Conservation (phyloP, 2,888 invertebrate species). For the Leucophenga montana region DNA sequence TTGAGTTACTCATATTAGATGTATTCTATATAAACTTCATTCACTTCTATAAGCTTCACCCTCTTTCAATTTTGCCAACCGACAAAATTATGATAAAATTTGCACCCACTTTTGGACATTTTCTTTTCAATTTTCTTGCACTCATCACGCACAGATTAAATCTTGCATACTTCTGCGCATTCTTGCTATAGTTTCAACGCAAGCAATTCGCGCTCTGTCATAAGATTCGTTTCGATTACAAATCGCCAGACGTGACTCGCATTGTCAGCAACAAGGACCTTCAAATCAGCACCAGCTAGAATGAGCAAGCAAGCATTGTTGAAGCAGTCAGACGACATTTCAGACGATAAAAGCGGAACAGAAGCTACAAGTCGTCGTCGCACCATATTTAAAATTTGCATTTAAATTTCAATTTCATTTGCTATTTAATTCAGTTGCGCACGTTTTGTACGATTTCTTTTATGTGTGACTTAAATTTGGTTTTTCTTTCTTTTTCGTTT, state of each 20-base stretch:
- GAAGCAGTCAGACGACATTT: conserved; percentile 28
- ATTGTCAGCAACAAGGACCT: conserved; percentile 31
- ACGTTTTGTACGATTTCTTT: background rate
- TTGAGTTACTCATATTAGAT: too few relatives aligned
- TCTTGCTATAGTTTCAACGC: background rate
- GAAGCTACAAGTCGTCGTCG: conserved; percentile 3
- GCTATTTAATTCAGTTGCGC: conserved; percentile 42
- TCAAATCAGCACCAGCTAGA: conserved; percentile 19
- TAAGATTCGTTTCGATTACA: conserved; percentile 64
- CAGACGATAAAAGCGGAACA: background rate
- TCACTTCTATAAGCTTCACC: too few relatives aligned
- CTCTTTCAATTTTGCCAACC: background rate
- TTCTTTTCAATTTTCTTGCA: background rate
- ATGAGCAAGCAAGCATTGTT: conserved; percentile 25
- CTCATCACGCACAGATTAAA: conserved; percentile 18
- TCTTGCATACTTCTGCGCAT: conserved; percentile 13
- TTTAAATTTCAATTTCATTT: conserved; percentile 57
- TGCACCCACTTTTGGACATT: conserved; percentile 9
- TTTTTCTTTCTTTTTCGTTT: conserved; percentile 21
- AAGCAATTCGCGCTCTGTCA: conserved; percentile 35
- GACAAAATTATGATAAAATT: conserved; percentile 10
- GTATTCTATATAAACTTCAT: too few relatives aligned
- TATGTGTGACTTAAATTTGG: conserved; percentile 24
- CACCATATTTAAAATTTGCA: conserved; percentile 55
- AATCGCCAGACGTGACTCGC: conserved; percentile 62